phyloP scores from a whole-genome alignment of 1,140 invertebrate species.

The Thaumetopoea pityocampa region DNA sequence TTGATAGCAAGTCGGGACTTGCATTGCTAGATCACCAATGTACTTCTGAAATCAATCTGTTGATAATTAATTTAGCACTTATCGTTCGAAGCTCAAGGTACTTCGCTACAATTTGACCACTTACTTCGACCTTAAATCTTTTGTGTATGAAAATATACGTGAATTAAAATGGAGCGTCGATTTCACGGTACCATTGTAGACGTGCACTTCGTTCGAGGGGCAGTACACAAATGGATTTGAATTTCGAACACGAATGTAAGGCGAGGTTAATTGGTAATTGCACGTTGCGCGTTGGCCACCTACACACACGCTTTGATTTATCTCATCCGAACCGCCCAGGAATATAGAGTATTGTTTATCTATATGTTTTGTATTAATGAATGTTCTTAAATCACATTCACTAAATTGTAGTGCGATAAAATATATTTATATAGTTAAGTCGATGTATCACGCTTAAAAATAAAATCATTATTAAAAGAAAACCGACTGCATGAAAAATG shows the following conservation, averaged over 20 bases:
- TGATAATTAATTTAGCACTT: too few relatives aligned
- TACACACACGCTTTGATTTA: conserved; percentile 56
- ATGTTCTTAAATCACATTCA: conserved; percentile 12
- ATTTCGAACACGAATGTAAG: conserved; percentile 41
- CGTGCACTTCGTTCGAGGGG: conserved; percentile 28
- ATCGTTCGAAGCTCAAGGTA: too few relatives aligned
- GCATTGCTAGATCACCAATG: too few relatives aligned
- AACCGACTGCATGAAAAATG: too few relatives aligned
- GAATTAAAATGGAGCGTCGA: conserved; percentile 18
- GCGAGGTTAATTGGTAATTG: conserved; percentile 67
- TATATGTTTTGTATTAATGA: conserved; percentile 18
- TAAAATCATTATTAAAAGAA: too few relatives aligned
- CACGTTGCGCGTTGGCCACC: conserved; percentile 46
- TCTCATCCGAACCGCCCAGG: conserved; percentile 42
- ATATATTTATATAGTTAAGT: too few relatives aligned
- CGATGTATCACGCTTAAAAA: too few relatives aligned
- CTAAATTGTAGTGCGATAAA: conserved; percentile 17
- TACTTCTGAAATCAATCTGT: too few relatives aligned
- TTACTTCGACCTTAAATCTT: too few relatives aligned
- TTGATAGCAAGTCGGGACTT: too few relatives aligned
- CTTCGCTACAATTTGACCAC: too few relatives aligned
- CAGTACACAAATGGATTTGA: conserved; percentile 50
- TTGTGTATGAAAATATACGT: neutral
- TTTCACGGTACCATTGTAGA: conserved; percentile 44
- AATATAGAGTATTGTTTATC: conserved; percentile 48